phyloP scores from a whole-genome alignment of 2,888 invertebrate species.

The Cantharis rufa region DNA sequence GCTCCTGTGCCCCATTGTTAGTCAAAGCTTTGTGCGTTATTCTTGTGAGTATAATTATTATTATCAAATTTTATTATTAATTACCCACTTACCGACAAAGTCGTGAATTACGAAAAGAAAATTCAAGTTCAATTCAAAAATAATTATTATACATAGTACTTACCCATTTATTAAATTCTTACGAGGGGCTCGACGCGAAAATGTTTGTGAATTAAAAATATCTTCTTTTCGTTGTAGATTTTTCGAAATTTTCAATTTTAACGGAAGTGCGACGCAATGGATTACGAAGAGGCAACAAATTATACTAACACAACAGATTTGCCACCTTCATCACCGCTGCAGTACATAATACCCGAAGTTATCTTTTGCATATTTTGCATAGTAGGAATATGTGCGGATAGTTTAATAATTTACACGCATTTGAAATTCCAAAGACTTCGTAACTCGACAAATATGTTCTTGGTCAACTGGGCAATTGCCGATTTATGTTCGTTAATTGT shows the following conservation, averaged over 20 bases:
- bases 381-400: not conserved
- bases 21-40: not conserved
- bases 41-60: not conserved
- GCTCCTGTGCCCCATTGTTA: not conserved
- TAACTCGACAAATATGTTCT: not conserved
- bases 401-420: constrained; percentile 2
- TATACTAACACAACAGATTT: not conserved
- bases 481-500: not conserved
- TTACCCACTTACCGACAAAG: not conserved
- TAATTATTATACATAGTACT: too few relatives aligned
- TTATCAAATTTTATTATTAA: not conserved
- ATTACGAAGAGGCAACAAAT: not conserved
- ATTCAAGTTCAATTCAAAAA: too few relatives aligned
- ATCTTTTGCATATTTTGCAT: not conserved
- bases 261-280: not conserved
- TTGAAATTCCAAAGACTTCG: constrained; percentile 5
- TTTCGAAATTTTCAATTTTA: not conserved
- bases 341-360: not conserved
- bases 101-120: too few relatives aligned
- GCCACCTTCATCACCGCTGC: not conserved
- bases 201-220: not conserved
- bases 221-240: not conserved
- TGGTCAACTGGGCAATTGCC: constrained; percentile 14
- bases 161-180: too few relatives aligned
- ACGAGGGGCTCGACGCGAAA: not conserved